Conservation (phyloP, 2,888 invertebrate genomes). For the Maniola hyperantus region DNA sequence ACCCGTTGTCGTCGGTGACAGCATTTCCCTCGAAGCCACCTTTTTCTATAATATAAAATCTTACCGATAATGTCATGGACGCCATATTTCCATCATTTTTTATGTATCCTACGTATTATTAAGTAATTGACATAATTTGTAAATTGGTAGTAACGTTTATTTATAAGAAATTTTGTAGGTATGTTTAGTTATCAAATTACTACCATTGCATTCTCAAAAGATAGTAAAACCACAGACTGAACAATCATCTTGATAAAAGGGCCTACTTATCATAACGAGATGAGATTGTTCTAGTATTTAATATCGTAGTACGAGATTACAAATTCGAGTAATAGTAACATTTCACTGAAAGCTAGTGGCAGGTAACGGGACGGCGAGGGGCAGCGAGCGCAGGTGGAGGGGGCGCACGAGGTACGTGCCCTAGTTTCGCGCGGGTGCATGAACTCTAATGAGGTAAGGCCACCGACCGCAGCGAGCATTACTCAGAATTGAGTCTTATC, state of each 20-base stretch:
- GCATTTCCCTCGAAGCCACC: conserved; percentile 56
- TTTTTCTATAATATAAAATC: conserved; percentile 18
- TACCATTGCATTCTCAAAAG: too few species aligned
- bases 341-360: conserved; percentile 78
- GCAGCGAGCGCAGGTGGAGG: conserved; percentile 48
- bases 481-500: conserved; percentile 63
- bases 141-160: not conserved
- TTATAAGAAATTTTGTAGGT: too few species aligned
- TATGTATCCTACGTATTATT: too few species aligned
- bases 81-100: conserved; percentile 13
- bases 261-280: conserved; percentile 41
- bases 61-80: conserved; percentile 36
- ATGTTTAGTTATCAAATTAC: too few species aligned
- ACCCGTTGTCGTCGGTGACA: conserved; percentile 54
- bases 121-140: too few species aligned
- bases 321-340: conserved; percentile 61
- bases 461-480: conserved; percentile 71
- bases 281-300: conserved; percentile 33
- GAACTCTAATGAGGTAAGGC: conserved; percentile 83
- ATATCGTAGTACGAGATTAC: conserved; percentile 52
- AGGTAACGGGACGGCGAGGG: conserved; percentile 65
- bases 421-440: conserved; percentile 81
- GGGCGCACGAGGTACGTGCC: conserved; percentile 75
- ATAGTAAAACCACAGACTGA: conserved; percentile 3
- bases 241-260: conserved; percentile 35